These are phyloP conservation scores for Protonemura montana DNA, from an alignment of 2,888 invertebrate genomes.

Conservation along the genomic window DNA sequence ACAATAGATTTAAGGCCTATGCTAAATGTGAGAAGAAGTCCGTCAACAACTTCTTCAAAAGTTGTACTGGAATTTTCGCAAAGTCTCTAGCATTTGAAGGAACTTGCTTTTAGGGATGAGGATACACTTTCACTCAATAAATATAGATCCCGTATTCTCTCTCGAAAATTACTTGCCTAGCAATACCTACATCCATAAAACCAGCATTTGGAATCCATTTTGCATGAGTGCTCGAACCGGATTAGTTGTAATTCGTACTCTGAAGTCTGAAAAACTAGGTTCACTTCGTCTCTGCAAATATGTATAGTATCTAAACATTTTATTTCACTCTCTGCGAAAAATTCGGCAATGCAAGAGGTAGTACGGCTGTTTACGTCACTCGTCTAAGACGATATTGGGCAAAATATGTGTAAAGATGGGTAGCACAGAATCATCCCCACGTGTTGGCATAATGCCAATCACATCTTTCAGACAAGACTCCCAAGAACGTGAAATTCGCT, in stretches of 20 bases:
- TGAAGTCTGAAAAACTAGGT: too few relatives aligned
- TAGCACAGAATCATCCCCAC: slow-evolving; percentile 1
- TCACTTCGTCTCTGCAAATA: too few relatives aligned
- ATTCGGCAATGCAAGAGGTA: too few relatives aligned
- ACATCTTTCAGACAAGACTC: slow-evolving; percentile 3
- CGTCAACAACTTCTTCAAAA: slow-evolving; percentile 7
- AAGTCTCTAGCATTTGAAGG: neutral
- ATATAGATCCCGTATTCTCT: neutral
- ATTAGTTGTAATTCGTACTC: too few relatives aligned
- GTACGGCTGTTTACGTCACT: slow-evolving; percentile 1
- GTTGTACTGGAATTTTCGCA: neutral
- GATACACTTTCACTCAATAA: neutral
- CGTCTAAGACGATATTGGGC: neutral
- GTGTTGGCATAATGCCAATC: slow-evolving; percentile 16
- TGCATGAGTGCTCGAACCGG: too few relatives aligned
- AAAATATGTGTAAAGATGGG: slow-evolving; percentile 10
- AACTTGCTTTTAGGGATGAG: neutral
- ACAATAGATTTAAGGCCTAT: neutral
- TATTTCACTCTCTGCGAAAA: too few relatives aligned
- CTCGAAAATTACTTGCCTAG: neutral
- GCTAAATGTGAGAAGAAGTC: neutral
- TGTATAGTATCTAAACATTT: too few relatives aligned
- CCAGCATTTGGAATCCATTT: neutral
- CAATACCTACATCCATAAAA: neutral
- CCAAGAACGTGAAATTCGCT: neutral